phyloP scores from a whole-genome alignment of 1,140 invertebrate genomes.

The Micrasema minimum region DNA sequence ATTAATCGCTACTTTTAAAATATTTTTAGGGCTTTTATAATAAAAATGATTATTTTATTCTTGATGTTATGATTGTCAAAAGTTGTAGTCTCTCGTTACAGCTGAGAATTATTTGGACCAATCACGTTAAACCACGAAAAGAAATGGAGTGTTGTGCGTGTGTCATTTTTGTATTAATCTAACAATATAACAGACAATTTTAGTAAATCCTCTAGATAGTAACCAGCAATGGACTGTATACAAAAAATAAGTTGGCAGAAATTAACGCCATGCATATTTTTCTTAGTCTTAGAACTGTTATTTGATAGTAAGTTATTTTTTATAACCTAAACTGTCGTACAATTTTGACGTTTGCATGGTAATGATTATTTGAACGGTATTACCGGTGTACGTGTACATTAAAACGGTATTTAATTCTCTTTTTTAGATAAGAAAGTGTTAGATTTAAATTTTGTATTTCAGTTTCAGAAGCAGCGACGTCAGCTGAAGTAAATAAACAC shows the following conservation, averaged over 20 bases:
- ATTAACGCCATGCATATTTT: slow-evolving; percentile 64
- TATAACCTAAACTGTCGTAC: slow-evolving; percentile 36
- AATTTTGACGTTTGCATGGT: slow-evolving; percentile 37
- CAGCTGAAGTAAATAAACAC: slow-evolving; percentile 89
- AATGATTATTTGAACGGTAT: slow-evolving; percentile 13
- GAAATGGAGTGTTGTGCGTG: slow-evolving; percentile 46
- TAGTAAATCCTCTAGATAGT: slow-evolving; percentile 35
- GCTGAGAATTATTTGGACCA: slow-evolving; percentile 44
- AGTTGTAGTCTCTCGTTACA: neutral
- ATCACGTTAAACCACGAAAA: slow-evolving; percentile 48
- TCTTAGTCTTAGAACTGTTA: slow-evolving; percentile 65
- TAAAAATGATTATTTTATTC: no score
- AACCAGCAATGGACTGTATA: slow-evolving; percentile 39
- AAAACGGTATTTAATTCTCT: neutral
- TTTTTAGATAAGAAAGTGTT: neutral
- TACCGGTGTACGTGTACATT: slow-evolving; percentile 29
- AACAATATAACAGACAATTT: slow-evolving; percentile 38
- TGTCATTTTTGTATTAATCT: slow-evolving; percentile 41
- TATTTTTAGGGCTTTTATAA: no score
- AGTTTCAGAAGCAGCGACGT: slow-evolving; percentile 73
- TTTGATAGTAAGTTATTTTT: slow-evolving; percentile 62
- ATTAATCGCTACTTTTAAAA: no score
- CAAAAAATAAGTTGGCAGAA: slow-evolving; percentile 61
- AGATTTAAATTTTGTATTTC: slow-evolving; percentile 46
- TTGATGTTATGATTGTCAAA: neutral